Percentiles rank a stretch among this genome's conserved stretches.
Conservation (phyloP, 2,888 invertebrate species). For the Bibio marci region DNA sequence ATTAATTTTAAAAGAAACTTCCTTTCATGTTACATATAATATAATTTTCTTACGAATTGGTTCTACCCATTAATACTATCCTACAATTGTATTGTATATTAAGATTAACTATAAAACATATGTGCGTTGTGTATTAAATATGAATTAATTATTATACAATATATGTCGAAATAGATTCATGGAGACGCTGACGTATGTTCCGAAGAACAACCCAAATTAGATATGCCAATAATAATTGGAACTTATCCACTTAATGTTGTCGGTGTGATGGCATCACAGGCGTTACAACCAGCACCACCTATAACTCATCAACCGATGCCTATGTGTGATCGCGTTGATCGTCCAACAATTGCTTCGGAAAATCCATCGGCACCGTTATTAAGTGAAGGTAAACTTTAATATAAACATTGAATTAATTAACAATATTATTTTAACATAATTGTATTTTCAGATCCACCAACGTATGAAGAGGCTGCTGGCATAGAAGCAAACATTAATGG, state of each 20-base stretch:
- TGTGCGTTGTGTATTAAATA: too few relatives aligned
- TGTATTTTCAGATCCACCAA: conserved; percentile 21
- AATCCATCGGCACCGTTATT: background rate
- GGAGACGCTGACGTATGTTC: conserved; percentile 14
- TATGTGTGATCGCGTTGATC: too few relatives aligned
- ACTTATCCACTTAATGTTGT: conserved; percentile 18
- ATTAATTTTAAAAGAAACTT: background rate
- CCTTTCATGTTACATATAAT: too few relatives aligned
- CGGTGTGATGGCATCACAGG: too few relatives aligned
- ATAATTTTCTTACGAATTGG: too few relatives aligned
- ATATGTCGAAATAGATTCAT: too few relatives aligned
- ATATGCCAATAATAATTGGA: conserved; percentile 19
- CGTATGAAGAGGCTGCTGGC: conserved; percentile 28
- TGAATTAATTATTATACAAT: too few relatives aligned
- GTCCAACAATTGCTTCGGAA: too few relatives aligned
- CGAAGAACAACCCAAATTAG: conserved; percentile 19
- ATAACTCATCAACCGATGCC: too few relatives aligned
- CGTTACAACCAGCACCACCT: background rate
- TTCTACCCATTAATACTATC: too few relatives aligned
- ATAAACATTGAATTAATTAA: background rate
- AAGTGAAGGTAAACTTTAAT: background rate
- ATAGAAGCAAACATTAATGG: conserved; percentile 7
- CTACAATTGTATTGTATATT: too few relatives aligned
- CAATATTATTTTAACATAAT: background rate
- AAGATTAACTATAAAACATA: too few relatives aligned